Evolutionary conservation across 1,140 invertebrate genomes (phyloP).

Genomic region (Pseudoatta argentina): DNA sequence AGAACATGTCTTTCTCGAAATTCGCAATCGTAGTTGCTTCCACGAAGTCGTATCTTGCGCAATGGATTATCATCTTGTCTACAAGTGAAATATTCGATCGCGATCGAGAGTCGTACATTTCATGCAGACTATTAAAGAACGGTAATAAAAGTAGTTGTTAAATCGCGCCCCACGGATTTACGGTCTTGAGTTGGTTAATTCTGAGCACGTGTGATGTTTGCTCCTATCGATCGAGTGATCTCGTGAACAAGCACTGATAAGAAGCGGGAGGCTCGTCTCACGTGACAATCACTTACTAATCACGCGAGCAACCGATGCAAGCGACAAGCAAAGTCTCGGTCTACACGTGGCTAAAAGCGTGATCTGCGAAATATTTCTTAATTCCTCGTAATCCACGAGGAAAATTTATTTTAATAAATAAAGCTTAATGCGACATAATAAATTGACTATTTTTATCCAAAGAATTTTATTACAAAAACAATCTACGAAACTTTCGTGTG

Average conservation of each 20-base stretch:
- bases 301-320: conserved; percentile 71
- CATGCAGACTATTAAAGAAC: conserved; percentile 3
- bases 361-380: not conserved
- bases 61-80: conserved; percentile 7
- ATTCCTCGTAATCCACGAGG: not conserved
- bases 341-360: not conserved
- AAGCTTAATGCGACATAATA: not conserved
- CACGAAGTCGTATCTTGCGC: conserved; percentile 3
- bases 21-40: not conserved
- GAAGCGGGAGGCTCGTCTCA: conserved; percentile 72
- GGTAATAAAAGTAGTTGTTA: conserved; percentile 25
- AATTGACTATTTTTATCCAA: not conserved
- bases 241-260: conserved; percentile 60
- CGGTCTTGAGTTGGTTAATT: conserved; percentile 14
- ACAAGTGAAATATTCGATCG: not conserved
- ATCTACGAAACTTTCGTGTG: not conserved
- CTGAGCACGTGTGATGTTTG: conserved; percentile 19
- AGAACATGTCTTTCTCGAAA: not conserved
- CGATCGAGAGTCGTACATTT: not conserved
- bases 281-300: conserved; percentile 74
- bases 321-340: not conserved
- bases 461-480: not conserved
- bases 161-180: not conserved
- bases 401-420: not conserved
- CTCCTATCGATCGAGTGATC: not conserved